Conservation (phyloP, 1,140 invertebrate species). For the Drosophila funebris region DNA sequence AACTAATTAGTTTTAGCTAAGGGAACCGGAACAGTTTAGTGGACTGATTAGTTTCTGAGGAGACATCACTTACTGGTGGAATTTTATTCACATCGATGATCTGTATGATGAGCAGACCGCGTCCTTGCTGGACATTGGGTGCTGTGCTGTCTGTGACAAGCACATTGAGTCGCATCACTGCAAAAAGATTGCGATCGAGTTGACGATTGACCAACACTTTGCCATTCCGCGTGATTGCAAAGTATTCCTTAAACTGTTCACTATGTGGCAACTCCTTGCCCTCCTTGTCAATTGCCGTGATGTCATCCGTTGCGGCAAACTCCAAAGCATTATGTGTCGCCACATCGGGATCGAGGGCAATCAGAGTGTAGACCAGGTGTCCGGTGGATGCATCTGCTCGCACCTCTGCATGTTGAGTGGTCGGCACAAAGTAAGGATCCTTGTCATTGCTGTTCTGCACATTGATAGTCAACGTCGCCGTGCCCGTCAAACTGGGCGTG, state of each 20-base stretch:
- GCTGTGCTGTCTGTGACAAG: conserved; percentile 92
- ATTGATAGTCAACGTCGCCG: conserved; percentile 90
- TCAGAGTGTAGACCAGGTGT: conserved; percentile 89
- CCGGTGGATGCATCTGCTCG: conserved; percentile 91
- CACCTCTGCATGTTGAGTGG: conserved; percentile 92
- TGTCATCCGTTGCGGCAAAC: conserved; percentile 90
- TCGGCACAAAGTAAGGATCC: conserved; percentile 92
- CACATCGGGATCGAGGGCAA: conserved; percentile 93
- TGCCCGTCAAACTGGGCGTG: conserved; percentile 91
- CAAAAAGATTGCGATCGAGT: conserved; percentile 79
- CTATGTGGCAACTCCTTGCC: conserved; percentile 89
- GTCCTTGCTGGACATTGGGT: conserved; percentile 89
- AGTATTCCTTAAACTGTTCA: conserved; percentile 88
- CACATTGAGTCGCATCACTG: conserved; percentile 87
- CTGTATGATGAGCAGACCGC: conserved; percentile 92
- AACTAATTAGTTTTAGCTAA: no score
- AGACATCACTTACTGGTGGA: conserved; percentile 84
- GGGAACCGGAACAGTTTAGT: no score
- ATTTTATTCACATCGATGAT: conserved; percentile 92
- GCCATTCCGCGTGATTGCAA: conserved; percentile 88
- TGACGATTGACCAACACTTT: conserved; percentile 87
- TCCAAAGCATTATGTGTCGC: conserved; percentile 88
- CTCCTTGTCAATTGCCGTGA: conserved; percentile 91
- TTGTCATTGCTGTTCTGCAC: conserved; percentile 95
- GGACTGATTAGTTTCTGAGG: not conserved